Base-by-base conservation (phyloP, 2,888 invertebrate species). In the Drosophila dives region DNA sequence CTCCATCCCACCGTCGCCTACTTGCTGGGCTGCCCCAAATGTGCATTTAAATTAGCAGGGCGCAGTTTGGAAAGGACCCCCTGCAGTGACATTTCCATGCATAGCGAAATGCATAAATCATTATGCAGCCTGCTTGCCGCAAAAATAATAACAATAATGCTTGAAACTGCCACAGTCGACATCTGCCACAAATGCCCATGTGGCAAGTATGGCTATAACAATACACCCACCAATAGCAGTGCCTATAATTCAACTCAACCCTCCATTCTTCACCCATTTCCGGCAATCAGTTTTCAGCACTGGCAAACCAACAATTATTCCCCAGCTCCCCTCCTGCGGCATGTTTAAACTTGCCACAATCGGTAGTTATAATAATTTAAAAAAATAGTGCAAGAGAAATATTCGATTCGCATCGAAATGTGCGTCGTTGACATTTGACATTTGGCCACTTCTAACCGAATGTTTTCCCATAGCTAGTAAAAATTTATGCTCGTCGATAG, bases 61-160 rank as follows among this genome's bases (percentile, higher is more conserved):
- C 50, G 49, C 60, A 59, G 29, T 53, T 56, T 65, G 23, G 45
- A 7, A 23, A 32, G 36, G 49, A 32, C 58, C 56, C 72, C 69
- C 71, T 55, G 63, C 86, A 73, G 70, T 77, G 83, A 72, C 86
- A 86, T 83, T 82, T 79, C 85, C 85, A 85, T 85, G 85, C 85
- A 87, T 72, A 77, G 79, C 69, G 74, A 81, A 86, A 86, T 86
- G 76, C 82, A 89, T 88, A 87, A 88, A 86, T 86, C 86, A 86
- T 86, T 83, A 86, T 84, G 80, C 74, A 82, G 78, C 80, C 59
- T 17, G 34, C 71, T 55, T 61, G 74, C 84, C 63, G 64, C 82
- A 84, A 69, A 83, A 83, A 85, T 86, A 86, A 87, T 86, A 89
- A 86, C 86, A 88, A 86, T 86, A 86, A 88, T 86, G 82, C 82